Percentiles rank a stretch among this genome's conserved stretches.
Conservation (phyloP, 1,140 invertebrate species). For the fruit fly (Drosophila melanogaster) region DNA sequence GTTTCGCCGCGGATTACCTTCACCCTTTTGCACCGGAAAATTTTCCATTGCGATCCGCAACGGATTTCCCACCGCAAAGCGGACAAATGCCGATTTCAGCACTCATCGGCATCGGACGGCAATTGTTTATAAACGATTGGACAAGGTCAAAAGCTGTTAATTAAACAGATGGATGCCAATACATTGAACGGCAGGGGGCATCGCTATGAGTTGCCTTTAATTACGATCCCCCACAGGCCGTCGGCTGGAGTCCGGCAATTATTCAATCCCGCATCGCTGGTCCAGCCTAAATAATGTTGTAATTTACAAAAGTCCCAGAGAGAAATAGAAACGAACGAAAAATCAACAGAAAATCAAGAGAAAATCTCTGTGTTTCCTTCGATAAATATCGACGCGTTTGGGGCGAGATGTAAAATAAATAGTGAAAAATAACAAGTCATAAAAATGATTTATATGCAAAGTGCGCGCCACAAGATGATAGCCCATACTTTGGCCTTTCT, state of each 20-base stretch:
- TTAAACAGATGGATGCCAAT: slow-evolving; percentile 44
- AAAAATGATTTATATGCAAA: slow-evolving; percentile 83
- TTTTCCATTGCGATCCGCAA: slow-evolving; percentile 25
- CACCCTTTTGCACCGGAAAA: slow-evolving; percentile 23
- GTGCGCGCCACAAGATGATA: slow-evolving; percentile 61
- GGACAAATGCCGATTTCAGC: slow-evolving; percentile 30
- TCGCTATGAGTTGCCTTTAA: slow-evolving; percentile 46
- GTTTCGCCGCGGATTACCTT: slow-evolving; percentile 30
- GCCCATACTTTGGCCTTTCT: background rate
- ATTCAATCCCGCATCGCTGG: slow-evolving; percentile 55
- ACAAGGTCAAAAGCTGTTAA: slow-evolving; percentile 61
- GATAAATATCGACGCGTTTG: slow-evolving; percentile 59
- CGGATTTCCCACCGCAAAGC: slow-evolving; percentile 23
- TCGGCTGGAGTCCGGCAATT: slow-evolving; percentile 49
- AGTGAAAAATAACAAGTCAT: slow-evolving; percentile 82
- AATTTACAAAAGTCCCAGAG: slow-evolving; percentile 57
- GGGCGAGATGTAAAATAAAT: slow-evolving; percentile 68
- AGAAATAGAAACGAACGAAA: slow-evolving; percentile 20
- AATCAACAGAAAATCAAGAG: slow-evolving; percentile 38
- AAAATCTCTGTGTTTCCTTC: slow-evolving; percentile 57
- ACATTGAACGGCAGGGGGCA: slow-evolving; percentile 31
- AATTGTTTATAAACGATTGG: slow-evolving; percentile 58
- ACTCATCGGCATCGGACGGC: slow-evolving; percentile 14
- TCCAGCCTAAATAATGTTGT: slow-evolving; percentile 66
- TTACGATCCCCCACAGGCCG: slow-evolving; percentile 41